A percentile compares a stretch with the other conserved stretches of the same genome.
Conservation (phyloP, 2,888 invertebrate genomes). For the Sialis lutaria region DNA sequence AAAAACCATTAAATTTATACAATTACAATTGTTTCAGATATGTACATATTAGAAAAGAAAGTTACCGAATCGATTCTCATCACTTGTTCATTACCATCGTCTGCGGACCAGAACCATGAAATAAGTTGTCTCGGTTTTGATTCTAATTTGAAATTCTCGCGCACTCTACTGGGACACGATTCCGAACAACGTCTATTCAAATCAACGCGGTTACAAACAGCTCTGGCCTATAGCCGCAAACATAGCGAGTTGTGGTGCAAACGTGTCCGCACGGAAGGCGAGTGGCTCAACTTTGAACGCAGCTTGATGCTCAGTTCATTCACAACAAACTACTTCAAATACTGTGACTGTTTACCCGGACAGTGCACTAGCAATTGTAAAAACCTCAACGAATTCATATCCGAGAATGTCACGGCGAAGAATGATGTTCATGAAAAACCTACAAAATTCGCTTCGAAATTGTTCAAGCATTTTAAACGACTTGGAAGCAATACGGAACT, state of each 20-base stretch:
- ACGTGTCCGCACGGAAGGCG: slow-evolving; percentile 26
- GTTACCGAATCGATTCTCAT: slow-evolving; percentile 45
- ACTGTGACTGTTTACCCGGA: not conserved
- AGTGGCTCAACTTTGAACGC: not conserved
- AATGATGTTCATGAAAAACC: no score
- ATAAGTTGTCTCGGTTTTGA: slow-evolving; percentile 32
- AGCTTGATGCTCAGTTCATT: not conserved
- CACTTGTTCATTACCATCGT: slow-evolving; percentile 41
- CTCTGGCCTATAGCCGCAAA: slow-evolving; percentile 44
- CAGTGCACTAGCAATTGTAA: not conserved
- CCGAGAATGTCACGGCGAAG: no score
- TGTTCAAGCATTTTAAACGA: slow-evolving; percentile 44
- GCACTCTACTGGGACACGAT: slow-evolving; percentile 42
- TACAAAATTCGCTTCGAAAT: slow-evolving; percentile 25
- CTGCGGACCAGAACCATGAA: slow-evolving; percentile 30
- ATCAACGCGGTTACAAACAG: slow-evolving; percentile 43
- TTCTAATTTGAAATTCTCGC: slow-evolving; percentile 35
- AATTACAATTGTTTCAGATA: slow-evolving; percentile 19
- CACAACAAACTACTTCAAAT: not conserved
- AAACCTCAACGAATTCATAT: not conserved
- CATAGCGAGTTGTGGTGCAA: slow-evolving; percentile 45
- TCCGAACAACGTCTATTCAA: slow-evolving; percentile 43
- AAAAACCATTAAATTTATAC: no score
- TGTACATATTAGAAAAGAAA: slow-evolving; percentile 39
- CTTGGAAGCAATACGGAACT: slow-evolving; percentile 29